Evolutionary conservation across 2,888 invertebrate species (phyloP), one percentile per base, ranked within the genome.

Genomic region (Aphodius granarius): DNA sequence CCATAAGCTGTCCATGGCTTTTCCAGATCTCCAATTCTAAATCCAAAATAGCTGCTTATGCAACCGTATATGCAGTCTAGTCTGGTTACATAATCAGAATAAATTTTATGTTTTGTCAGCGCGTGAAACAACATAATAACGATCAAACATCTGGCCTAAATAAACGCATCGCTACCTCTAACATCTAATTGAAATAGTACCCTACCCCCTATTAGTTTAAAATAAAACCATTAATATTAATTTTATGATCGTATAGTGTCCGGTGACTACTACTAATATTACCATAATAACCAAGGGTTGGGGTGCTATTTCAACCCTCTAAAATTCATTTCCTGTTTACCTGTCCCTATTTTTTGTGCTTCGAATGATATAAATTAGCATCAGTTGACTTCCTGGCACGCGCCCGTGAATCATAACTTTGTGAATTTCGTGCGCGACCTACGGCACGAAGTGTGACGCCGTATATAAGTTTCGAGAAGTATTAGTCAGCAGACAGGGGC

Each of bases 341-440:
- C 43, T 74, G 63, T 66, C 68, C 43, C 43, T 75, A 65, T 65
- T 65, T 22, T 62, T 72, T 43, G 71, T 72, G 65, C 72, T 75
- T 75, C 66, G 72, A 75, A 72, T 75, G 68, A 68, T 75, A 75
- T 75, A 75, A 75, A 75, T 75, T 72, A 75, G 68, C 63, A 72
- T 73, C 63, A 22, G 66, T 68, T 62, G 75, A 62, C 68, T 66
- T 73, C 43, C 75, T 63, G 75, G 72, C 75, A 68, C 23, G 66
- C 43, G 21, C 22, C 63, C 72, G 72, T 75, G 75, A 75, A 75
- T 75, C 75, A 75, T 68, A 43, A 43, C 43, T 43, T 43, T 43
- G 2, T 43, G 62, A 13, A 72, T 23, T 43, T 68, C 22, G 66
- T n/a, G 65, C 22, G 22, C 71, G 66, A 23, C 72, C 20, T 72